These are phyloP conservation scores for Menidia menidia DNA, from an alignment of 2,797 vertebrate species.

Conservation along the genomic window DNA sequence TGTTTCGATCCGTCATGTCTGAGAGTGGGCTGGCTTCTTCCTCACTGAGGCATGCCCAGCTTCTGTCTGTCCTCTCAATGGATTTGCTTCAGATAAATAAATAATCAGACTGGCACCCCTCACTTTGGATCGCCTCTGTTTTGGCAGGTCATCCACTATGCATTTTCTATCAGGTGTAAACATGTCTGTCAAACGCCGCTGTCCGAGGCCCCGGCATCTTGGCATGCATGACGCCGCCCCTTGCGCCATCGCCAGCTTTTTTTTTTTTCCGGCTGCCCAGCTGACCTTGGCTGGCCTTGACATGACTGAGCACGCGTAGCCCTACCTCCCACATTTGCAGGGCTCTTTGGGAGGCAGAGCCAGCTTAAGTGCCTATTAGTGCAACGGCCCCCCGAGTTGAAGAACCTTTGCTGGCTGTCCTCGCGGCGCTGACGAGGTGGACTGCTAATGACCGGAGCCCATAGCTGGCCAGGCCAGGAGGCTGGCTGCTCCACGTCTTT, in stretches of 20 bases:
- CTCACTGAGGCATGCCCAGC: constrained; percentile 62
- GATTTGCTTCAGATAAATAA: constrained; percentile 75
- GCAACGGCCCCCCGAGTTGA: constrained; percentile 61
- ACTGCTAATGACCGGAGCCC: constrained; percentile 55
- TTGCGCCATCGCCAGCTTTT: constrained; percentile 51
- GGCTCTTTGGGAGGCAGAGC: constrained; percentile 56
- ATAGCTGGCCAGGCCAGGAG: constrained; percentile 39
- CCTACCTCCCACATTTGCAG: constrained; percentile 54
- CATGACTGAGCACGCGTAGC: constrained; percentile 56
- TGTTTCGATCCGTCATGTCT: constrained; percentile 66
- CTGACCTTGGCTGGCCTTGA: constrained; percentile 68
- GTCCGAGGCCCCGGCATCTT: constrained; percentile 56
- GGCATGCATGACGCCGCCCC: constrained; percentile 57
- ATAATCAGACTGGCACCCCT: constrained; percentile 73
- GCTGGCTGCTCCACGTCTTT: constrained; percentile 31
- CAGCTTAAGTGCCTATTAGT: constrained; percentile 71
- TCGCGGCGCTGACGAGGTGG: constrained; percentile 20
- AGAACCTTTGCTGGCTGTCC: constrained; percentile 56
- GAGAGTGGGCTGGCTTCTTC: constrained; percentile 47
- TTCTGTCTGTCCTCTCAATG: constrained; percentile 68
- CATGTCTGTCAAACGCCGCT: constrained; percentile 75
- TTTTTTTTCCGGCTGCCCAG: constrained; percentile 52
- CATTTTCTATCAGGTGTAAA: constrained; percentile 79
- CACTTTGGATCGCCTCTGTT: constrained; percentile 72
- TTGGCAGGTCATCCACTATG: constrained; percentile 69